Evolutionary conservation across 1,140 invertebrate genomes (phyloP), one percentile per base, ranked within the genome.

Genomic region (Leptinotarsa lineolata): DNA sequence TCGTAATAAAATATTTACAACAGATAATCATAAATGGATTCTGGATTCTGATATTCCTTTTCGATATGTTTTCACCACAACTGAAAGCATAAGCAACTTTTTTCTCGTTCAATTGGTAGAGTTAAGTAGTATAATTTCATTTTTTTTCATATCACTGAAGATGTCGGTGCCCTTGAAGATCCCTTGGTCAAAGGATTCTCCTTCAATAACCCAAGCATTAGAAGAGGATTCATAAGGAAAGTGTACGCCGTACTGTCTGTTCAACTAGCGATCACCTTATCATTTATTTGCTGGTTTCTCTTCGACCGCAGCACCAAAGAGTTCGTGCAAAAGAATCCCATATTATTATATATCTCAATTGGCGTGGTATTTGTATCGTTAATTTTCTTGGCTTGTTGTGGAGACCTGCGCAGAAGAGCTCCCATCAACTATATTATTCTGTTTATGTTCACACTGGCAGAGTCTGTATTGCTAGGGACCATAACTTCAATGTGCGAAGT

Each of bases 341-440:
- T 79, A 39, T 76, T 91, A 44, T 87, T 89, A 82, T 83, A 89
- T 87, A 85, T 93, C 1, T 90, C 92, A 8, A 86, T 96, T 54
- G 90, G 81, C 21, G 80, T 91, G 0, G 89, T 92, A 67, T 83
- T 98, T 61, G 91, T 95, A 1, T 87, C 91, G 11, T 85, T 97
- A 72, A 91, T 98, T 63, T 88, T 89, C 16, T 90, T 98, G 89
- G 91, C 94, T 4, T 99, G 97, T 83, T 98, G 95, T 85, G 89
- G 90, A 48, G 89, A 88, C 80, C 90, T 98, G 0, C 88, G 96
- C 59, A 90, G 96, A 30, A 91, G 91, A 80, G 88, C 92, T 58
- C 97, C 97, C 0, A 91, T 90, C 82, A 99, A 99, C 84, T 93
- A 94, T 81, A 92, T 99, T 61, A 92, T 97, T 81, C 86, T 99